A percentile compares a stretch with the other conserved stretches of the same genome.
Evolutionary conservation across 2,113 vertebrate species (phyloP).

Genomic region (Glaucomys volans): DNA sequence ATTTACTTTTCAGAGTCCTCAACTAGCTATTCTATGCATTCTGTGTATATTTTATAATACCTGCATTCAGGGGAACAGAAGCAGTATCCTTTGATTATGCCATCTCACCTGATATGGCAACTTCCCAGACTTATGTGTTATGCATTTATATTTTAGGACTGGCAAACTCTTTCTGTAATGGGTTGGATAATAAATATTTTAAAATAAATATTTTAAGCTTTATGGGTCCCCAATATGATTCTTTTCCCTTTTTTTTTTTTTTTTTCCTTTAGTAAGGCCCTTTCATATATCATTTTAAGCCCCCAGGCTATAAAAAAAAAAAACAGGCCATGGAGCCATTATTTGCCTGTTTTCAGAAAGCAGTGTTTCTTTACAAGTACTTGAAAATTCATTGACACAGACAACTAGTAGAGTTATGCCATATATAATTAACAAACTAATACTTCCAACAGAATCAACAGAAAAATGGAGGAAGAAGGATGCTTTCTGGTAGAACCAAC

Average conservation of each 20-base stretch:
- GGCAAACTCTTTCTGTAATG: not conserved
- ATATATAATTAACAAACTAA: constrained; percentile 38
- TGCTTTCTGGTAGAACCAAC: not conserved
- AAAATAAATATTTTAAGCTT: not conserved
- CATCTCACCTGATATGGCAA: not conserved
- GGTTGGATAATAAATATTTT: not conserved
- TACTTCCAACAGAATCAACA: constrained; percentile 20
- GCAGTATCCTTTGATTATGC: not conserved
- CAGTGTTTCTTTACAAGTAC: constrained; percentile 15
- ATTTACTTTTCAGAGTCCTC: constrained; percentile 7
- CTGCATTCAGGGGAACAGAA: not conserved
- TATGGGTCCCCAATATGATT: not conserved
- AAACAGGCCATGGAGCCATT: not conserved
- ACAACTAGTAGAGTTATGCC: constrained; percentile 1
- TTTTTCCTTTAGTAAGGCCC: not conserved
- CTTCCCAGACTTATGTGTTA: not conserved
- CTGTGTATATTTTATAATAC: not conserved
- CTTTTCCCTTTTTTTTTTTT: not conserved
- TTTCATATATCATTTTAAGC: constrained; percentile 26
- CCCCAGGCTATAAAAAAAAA: constrained; percentile 13
- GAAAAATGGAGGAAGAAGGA: not conserved
- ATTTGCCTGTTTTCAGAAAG: not conserved
- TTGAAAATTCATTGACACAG: constrained; percentile 25
- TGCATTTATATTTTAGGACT: not conserved
- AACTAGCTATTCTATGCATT: not conserved